Conservation (phyloP, 2,797 vertebrate genomes). For the Glossophaga mutica region DNA sequence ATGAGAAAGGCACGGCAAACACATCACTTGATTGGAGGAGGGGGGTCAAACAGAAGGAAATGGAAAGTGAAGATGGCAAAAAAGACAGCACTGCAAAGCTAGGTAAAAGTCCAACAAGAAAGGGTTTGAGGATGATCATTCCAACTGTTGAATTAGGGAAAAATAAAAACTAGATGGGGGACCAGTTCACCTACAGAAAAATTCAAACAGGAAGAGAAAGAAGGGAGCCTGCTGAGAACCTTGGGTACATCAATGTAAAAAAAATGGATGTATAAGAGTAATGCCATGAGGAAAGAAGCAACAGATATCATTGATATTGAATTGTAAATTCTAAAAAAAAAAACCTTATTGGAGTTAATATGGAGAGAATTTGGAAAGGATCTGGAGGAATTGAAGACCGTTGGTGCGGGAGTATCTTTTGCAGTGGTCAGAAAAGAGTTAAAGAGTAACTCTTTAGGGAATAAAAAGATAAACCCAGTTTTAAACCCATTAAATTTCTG, state of each 20-base stretch:
- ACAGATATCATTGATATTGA: neutral
- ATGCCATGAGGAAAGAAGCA: neutral
- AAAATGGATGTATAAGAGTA: neutral
- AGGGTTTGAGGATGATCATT: neutral
- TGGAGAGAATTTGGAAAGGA: neutral
- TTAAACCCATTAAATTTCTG: neutral
- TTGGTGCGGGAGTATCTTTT: neutral
- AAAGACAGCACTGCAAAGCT: neutral
- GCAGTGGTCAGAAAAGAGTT: neutral
- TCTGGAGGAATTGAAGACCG: neutral
- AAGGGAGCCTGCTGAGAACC: neutral
- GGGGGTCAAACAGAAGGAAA: neutral
- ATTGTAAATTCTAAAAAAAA: neutral
- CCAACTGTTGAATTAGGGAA: neutral
- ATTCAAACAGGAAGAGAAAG: neutral
- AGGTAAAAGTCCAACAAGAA: neutral
- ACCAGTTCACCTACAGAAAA: neutral
- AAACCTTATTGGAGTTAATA: neutral
- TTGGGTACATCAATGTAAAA: neutral
- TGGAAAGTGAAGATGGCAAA: neutral
- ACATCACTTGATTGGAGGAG: neutral
- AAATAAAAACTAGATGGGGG: neutral
- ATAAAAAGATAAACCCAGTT: neutral
- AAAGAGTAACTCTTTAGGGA: neutral
- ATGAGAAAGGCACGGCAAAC: neutral